A percentile compares a stretch with the other conserved stretches of the same genome.
phyloP scores from a whole-genome alignment of 2,888 invertebrate genomes.

The Coronaproctus castanopsis region DNA sequence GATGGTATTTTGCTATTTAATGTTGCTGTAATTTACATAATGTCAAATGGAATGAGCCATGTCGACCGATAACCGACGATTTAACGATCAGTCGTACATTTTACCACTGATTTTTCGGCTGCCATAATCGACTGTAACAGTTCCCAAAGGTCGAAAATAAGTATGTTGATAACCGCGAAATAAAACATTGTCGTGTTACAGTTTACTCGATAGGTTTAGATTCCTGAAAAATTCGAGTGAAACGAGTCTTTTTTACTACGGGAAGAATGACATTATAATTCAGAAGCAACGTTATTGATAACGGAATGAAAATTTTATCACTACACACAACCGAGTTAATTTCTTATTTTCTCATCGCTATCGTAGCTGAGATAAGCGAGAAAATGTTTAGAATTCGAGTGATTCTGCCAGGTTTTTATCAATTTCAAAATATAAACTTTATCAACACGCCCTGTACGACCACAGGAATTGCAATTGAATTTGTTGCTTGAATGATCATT shows the following conservation, averaged over 20 bases:
- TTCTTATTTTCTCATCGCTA: neutral
- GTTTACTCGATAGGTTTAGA: neutral
- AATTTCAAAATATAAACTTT: neutral
- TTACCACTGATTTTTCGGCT: neutral
- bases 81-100: slow-evolving; percentile 2
- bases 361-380: neutral
- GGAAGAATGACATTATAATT: neutral
- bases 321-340: neutral
- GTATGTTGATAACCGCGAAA: slow-evolving; percentile 4
- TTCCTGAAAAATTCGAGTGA: neutral
- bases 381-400: neutral
- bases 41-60: slow-evolving; percentile 1
- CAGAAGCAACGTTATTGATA: neutral
- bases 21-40: slow-evolving; percentile 14
- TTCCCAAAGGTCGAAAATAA: slow-evolving; percentile 7
- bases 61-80: slow-evolving; percentile 5
- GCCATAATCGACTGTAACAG: slow-evolving; percentile 1
- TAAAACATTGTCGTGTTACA: neutral
- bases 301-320: too few relatives aligned
- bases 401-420: neutral
- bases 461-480: neutral
- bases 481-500: neutral
- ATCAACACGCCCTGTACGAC: neutral
- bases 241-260: neutral
- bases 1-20: slow-evolving; percentile 14